Conservation (phyloP, 1,140 invertebrate genomes). For the Halotydeus destructor region DNA sequence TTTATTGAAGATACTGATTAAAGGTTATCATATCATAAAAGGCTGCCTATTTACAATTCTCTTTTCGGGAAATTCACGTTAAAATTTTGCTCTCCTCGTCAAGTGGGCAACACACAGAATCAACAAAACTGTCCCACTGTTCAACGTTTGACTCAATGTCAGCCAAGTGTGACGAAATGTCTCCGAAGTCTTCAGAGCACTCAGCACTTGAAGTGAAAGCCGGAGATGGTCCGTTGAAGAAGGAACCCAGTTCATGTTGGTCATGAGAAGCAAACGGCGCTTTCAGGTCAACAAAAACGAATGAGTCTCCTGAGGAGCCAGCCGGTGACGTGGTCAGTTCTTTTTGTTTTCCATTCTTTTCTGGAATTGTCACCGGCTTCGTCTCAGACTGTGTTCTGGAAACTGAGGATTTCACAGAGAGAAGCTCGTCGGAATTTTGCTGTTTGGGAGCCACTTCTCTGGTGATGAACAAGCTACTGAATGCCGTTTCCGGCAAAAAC, state of each 20-base stretch:
- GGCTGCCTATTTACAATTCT: too few species aligned
- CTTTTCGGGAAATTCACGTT: too few species aligned
- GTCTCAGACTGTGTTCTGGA: neutral
- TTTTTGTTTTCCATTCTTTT: neutral
- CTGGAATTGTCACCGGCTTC: constrained; percentile 5
- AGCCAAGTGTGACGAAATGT: constrained; percentile 8
- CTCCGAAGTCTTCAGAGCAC: constrained; percentile 3
- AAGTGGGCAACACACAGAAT: constrained; percentile 9
- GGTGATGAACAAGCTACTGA: neutral
- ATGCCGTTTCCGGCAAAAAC: neutral
- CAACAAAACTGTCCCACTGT: constrained; percentile 12
- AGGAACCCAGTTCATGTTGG: constrained; percentile 4
- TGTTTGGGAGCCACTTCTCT: neutral
- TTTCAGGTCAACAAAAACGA: constrained; percentile 14
- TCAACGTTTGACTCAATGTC: constrained; percentile 10
- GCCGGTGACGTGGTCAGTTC: neutral
- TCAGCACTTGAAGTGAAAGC: constrained; percentile 7
- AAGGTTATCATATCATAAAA: too few species aligned
- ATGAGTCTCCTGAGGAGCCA: constrained; percentile 12
- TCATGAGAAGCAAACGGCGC: constrained; percentile 13
- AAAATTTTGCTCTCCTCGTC: too few species aligned
- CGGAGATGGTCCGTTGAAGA: constrained; percentile 12
- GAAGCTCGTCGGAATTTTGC: neutral
- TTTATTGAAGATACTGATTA: too few species aligned
- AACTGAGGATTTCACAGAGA: too few species aligned